phyloP scores from a whole-genome alignment of 2,113 vertebrate genomes.

The Pseudorasbora parva region DNA sequence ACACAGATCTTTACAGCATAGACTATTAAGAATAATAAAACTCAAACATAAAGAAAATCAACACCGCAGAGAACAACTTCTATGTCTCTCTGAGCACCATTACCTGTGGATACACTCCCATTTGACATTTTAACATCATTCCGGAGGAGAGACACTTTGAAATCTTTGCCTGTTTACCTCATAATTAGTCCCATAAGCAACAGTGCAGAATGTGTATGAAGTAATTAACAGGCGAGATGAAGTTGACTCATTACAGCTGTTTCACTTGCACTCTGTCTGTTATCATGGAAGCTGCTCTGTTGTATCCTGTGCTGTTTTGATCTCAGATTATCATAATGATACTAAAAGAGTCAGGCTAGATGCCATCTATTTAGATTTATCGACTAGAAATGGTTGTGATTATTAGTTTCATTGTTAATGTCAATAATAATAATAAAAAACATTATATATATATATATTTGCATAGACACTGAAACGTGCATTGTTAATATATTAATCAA shows the following conservation, averaged over 20 bases:
- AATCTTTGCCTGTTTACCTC: not conserved
- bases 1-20: not conserved
- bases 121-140: conserved; percentile 31
- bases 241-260: conserved; percentile 21
- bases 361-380: not conserved
- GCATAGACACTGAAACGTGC: not conserved
- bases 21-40: conserved; percentile 27
- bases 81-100: conserved; percentile 3
- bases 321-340: not conserved
- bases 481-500: not conserved
- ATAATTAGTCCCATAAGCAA: conserved; percentile 35
- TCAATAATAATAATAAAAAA: not conserved
- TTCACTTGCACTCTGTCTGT: not conserved
- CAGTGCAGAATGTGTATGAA: conserved; percentile 10
- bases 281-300: not conserved
- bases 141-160: conserved; percentile 8
- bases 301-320: conserved; percentile 4
- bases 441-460: not conserved
- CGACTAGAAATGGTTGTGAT: not conserved
- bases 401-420: not conserved
- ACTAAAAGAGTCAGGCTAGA: not conserved
- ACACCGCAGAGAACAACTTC: conserved; percentile 28
- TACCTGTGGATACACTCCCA: conserved; percentile 9
- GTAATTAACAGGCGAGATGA: conserved; percentile 16
- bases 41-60: conserved; percentile 28